These are phyloP conservation scores for Ephestia elutella DNA, from an alignment of 1,140 invertebrate species.

Conservation along the genomic window DNA sequence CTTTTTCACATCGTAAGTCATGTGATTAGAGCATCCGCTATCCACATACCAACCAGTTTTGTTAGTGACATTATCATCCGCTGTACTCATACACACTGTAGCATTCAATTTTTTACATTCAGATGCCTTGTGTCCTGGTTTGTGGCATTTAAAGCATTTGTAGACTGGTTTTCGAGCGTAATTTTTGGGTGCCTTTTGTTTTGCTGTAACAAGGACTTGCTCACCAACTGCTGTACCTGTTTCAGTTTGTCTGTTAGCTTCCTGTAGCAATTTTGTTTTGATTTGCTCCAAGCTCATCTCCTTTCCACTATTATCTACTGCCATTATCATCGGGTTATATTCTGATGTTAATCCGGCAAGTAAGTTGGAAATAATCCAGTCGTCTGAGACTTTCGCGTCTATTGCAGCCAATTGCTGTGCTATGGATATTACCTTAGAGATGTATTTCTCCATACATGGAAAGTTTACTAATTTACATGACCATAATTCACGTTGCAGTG, in stretches of 20 bases:
- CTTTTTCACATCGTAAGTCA: too few species aligned
- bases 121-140: conserved; percentile 2
- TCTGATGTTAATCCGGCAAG: conserved; percentile 28
- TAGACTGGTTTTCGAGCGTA: too few species aligned
- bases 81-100: too few species aligned
- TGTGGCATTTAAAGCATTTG: too few species aligned
- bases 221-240: background rate
- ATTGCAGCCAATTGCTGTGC: conserved; percentile 11
- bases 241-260: conserved; percentile 16
- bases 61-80: too few species aligned
- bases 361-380: conserved; percentile 21
- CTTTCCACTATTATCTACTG: conserved; percentile 32
- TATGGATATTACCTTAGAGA: conserved; percentile 8
- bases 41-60: too few species aligned
- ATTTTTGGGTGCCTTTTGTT: too few species aligned
- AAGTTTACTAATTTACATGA: too few species aligned
- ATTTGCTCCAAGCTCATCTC: conserved; percentile 30
- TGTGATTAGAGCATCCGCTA: too few species aligned
- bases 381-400: background rate
- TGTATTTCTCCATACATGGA: background rate
- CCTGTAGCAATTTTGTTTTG: conserved; percentile 33
- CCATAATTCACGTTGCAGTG: too few species aligned
- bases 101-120: too few species aligned
- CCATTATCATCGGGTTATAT: conserved; percentile 40
- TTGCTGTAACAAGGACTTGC: too few species aligned